Percentiles rank a stretch among this genome's conserved stretches.
phyloP scores from a whole-genome alignment of 2,888 invertebrate genomes.

The Drosophila setosimentum region DNA sequence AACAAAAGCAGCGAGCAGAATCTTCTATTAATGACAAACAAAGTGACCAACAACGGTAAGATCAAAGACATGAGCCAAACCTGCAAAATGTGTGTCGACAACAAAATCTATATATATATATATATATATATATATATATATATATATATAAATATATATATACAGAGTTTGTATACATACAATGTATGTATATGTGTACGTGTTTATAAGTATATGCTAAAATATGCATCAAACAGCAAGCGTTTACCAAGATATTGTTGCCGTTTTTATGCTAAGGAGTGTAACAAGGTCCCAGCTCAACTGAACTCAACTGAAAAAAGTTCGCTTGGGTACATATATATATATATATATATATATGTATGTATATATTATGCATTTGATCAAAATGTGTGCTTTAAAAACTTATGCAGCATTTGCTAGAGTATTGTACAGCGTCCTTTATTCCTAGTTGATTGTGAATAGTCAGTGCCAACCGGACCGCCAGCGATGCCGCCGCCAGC shows the following conservation, averaged over 20 bases:
- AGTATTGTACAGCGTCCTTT: slow-evolving; percentile 86
- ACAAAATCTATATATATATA: slow-evolving; percentile 32
- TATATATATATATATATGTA: not conserved
- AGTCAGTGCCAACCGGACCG: slow-evolving; percentile 83
- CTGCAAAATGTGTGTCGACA: slow-evolving; percentile 41
- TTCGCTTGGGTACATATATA: slow-evolving; percentile 25
- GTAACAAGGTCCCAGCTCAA: slow-evolving; percentile 30
- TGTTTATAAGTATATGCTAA: slow-evolving; percentile 55
- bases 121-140: slow-evolving; percentile 3
- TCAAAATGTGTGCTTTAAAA: slow-evolving; percentile 80
- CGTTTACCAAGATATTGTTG: slow-evolving; percentile 46
- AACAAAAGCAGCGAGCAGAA: slow-evolving; percentile 46
- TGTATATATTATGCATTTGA: slow-evolving; percentile 43
- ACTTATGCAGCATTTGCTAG: slow-evolving; percentile 85
- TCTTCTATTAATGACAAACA: slow-evolving; percentile 59
- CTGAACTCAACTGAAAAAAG: slow-evolving; percentile 22
- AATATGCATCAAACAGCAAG: slow-evolving; percentile 67
- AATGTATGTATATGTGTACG: slow-evolving; percentile 2
- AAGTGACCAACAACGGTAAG: slow-evolving; percentile 38
- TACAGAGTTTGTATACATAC: slow-evolving; percentile 4
- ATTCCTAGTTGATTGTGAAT: slow-evolving; percentile 85
- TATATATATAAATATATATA: slow-evolving; percentile 4
- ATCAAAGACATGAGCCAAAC: slow-evolving; percentile 23
- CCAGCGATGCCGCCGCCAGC: slow-evolving; percentile 47
- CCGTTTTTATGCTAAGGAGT: slow-evolving; percentile 23